Conservation (phyloP, 2,888 invertebrate genomes). For the Tinea semifulvella region DNA sequence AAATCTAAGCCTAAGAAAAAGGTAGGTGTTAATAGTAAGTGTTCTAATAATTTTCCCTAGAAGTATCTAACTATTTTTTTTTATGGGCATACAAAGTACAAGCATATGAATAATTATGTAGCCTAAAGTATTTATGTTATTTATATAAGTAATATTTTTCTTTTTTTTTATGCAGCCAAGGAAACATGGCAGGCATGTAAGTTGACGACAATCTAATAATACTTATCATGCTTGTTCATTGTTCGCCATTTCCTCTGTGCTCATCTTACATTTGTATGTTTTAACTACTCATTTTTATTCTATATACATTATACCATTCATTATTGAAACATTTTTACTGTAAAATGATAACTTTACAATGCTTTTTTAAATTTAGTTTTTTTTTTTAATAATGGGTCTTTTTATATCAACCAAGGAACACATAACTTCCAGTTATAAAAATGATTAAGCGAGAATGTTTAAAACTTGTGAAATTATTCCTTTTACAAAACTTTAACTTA, state of each 20-base stretch:
- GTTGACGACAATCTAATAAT: constrained; percentile 32
- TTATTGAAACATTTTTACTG: background rate
- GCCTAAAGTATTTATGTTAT: too few species aligned
- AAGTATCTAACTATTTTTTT: background rate
- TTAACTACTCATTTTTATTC: background rate
- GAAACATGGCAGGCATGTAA: constrained; percentile 76
- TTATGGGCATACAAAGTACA: background rate
- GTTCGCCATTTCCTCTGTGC: background rate
- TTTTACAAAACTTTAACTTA: too few species aligned
- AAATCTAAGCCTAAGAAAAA: too few species aligned
- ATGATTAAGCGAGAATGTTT: too few species aligned
- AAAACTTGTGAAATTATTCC: too few species aligned
- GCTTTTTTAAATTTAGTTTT: background rate
- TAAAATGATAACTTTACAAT: background rate
- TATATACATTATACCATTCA: background rate
- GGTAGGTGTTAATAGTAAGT: too few species aligned
- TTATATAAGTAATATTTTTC: constrained; percentile 20
- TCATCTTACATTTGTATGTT: background rate
- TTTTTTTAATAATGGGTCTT: background rate
- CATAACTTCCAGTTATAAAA: too few species aligned
- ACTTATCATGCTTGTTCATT: constrained; percentile 15
- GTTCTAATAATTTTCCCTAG: background rate
- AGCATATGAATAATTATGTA: too few species aligned
- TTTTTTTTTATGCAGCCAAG: constrained; percentile 67
- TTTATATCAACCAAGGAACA: too few species aligned